A percentile compares a stretch with the other conserved stretches of the same genome.
These are phyloP conservation scores for Cephus pulcher DNA, from an alignment of 2,888 invertebrate genomes.

Conservation along the genomic window DNA sequence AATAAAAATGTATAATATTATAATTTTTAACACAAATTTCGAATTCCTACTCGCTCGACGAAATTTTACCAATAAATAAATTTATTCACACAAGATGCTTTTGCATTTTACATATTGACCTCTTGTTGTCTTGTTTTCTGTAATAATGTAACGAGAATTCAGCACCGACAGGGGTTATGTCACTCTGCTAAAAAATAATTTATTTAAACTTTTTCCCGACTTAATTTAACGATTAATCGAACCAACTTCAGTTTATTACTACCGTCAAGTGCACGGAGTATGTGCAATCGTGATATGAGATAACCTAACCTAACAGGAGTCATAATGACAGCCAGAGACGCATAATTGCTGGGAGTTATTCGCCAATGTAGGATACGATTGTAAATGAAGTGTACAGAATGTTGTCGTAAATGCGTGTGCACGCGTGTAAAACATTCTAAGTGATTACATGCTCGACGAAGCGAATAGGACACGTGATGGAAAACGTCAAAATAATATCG, in stretches of 20 bases:
- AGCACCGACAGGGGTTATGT: neutral
- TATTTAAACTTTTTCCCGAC: neutral
- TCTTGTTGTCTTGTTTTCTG: too few species aligned
- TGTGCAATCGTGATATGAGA: neutral
- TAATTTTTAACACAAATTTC: neutral
- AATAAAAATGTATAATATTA: neutral
- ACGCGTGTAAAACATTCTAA: neutral
- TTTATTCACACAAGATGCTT: neutral
- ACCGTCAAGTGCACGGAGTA: neutral
- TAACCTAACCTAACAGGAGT: neutral
- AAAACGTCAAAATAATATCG: constrained; percentile 16
- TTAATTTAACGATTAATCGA: neutral
- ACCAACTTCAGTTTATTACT: neutral
- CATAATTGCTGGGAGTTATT: neutral
- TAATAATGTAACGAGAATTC: too few species aligned
- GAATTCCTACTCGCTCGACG: too few species aligned
- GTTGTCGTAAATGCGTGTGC: neutral
- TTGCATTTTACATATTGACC: neutral
- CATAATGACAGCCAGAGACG: neutral
- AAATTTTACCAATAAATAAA: neutral
- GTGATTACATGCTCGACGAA: constrained; percentile 16
- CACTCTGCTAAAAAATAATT: neutral
- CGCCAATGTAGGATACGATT: neutral
- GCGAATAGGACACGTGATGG: neutral
- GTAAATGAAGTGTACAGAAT: neutral